phyloP scores from a whole-genome alignment of 2,888 invertebrate genomes.

The Platycnemis pennipes region DNA sequence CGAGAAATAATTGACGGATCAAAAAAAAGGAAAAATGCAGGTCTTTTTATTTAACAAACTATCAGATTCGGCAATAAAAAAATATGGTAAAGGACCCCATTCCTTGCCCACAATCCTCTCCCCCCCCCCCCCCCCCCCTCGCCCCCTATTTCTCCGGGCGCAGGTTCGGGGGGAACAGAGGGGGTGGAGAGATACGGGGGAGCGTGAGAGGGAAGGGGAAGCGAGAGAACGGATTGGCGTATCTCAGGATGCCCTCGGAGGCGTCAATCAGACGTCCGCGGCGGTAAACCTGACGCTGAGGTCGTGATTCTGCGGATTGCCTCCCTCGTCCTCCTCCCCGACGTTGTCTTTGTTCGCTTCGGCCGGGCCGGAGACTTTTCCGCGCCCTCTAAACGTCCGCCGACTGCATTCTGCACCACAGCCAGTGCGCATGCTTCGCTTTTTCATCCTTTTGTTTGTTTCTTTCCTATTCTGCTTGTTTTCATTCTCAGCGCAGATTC shows the following conservation, averaged over 20 bases:
- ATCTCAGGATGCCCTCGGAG: neutral
- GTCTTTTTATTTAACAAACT: too few relatives aligned
- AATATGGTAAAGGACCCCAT: too few relatives aligned
- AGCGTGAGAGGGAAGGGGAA: neutral
- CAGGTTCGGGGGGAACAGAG: neutral
- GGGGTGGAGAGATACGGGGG: neutral
- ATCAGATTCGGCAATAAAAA: too few relatives aligned
- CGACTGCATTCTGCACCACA: neutral
- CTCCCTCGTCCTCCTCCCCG: constrained; percentile 14
- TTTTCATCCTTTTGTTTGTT: neutral
- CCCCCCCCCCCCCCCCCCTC: too few relatives aligned
- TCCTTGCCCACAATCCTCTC: too few relatives aligned
- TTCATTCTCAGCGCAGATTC: too few relatives aligned
- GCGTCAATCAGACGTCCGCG: constrained; percentile 36
- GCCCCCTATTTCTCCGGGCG: too few relatives aligned
- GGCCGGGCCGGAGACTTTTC: neutral
- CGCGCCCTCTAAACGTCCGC: neutral
- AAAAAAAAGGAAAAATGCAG: too few relatives aligned
- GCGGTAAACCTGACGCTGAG: neutral
- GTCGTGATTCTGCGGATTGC: constrained; percentile 52
- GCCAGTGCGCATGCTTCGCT: neutral
- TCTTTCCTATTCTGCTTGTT: too few relatives aligned
- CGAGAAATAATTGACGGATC: too few relatives aligned
- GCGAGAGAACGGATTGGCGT: neutral
- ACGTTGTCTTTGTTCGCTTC: constrained; percentile 48